phyloP scores from a whole-genome alignment of 2,888 invertebrate species.

The Temnothorax rugatulus region DNA sequence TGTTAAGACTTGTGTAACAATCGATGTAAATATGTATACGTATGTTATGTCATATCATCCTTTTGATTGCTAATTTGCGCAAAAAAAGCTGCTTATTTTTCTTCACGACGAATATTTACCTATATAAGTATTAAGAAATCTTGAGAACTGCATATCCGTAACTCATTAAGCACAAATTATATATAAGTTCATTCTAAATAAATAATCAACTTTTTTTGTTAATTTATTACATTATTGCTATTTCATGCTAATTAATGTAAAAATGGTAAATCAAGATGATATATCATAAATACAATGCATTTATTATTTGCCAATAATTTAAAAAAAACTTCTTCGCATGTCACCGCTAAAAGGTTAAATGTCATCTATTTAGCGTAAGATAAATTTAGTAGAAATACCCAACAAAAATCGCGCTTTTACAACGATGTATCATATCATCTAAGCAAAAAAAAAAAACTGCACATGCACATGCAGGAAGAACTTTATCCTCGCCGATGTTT shows the following conservation, averaged over 20 bases:
- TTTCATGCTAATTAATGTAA: conserved; percentile 4
- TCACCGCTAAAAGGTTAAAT: neutral
- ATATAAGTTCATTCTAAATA: neutral
- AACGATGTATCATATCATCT: neutral
- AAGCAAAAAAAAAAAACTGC: neutral
- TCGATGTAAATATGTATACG: neutral
- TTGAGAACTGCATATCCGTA: neutral
- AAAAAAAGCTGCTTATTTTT: neutral
- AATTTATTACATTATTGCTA: neutral
- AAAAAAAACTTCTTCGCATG: neutral
- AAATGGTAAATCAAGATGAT: neutral
- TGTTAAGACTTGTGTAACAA: neutral
- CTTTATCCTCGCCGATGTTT: conserved; percentile 24
- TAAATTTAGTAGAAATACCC: neutral
- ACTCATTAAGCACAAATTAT: neutral
- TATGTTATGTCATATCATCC: neutral
- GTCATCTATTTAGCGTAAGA: neutral
- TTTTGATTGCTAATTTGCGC: neutral
- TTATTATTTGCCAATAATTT: neutral
- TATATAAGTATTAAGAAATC: neutral
- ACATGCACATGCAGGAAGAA: neutral
- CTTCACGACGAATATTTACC: neutral
- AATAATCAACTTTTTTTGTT: neutral
- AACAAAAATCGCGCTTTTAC: neutral
- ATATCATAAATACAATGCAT: neutral